Evolutionary conservation across 2,113 vertebrate genomes (phyloP), one percentile per base, ranked within the genome.

Genomic region (Natator depressus): DNA sequence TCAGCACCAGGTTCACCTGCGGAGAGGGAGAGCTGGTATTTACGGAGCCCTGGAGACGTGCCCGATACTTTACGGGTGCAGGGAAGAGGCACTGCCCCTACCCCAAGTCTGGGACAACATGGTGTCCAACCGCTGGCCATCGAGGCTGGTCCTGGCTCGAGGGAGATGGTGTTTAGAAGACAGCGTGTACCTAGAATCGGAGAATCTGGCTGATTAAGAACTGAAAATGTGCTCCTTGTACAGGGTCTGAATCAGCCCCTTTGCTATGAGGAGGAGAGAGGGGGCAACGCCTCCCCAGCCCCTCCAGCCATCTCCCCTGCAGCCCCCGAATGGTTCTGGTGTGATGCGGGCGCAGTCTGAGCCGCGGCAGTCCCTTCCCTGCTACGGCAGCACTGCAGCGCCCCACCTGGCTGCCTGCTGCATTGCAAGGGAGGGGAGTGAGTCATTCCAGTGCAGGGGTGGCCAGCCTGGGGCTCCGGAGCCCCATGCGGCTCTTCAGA

Each of bases 1-100:
- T 99, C 97, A 99, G 97, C 53, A 99, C 99, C 98, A 99, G 96
- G 95, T 99, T 99, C 88, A 99, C 99, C 99, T 99, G 96, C 49
- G 87, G 55, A 65, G n/a, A 84, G 31, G 88, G 57, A 78, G 35
- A 89, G 84, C 9, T 65, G 84, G 16, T 16, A 9, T 31, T 86
- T 1, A 0, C 0, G 1, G 1, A 84, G 6, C 4, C 47, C 65
- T 27, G 13, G 14, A 69, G n/a, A n/a, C 25, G 9, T 6, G 19
- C 29, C 8, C 8, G 2, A 38, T 46, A 4, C 5, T 69, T 46
- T 46, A 76, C 10, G 24, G 75, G 75, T 27, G 72, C 22, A 6
- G 24, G 72, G 42, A 2, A 42, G 53, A 54, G 24, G 38, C 10
- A 8, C 31, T 5, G 47, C 0, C 5, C 4, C 49, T 78, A 50